These are phyloP conservation scores for Drosophila yakuba DNA, from an alignment of 1,140 invertebrate genomes.

Conservation along the genomic window DNA sequence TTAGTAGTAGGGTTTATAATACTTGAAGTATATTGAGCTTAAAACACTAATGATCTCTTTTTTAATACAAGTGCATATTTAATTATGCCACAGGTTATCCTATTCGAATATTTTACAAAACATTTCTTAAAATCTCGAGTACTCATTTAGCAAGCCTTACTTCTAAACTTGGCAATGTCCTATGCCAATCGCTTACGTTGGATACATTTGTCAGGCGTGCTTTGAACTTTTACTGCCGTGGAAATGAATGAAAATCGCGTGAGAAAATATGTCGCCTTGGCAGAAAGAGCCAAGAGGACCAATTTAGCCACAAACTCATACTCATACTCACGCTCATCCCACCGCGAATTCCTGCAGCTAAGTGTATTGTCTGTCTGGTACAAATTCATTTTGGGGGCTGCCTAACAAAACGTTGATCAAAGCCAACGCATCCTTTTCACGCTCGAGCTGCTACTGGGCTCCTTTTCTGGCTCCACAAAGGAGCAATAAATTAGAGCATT, in stretches of 20 bases:
- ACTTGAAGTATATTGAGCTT: no score
- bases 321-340: background rate
- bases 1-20: no score
- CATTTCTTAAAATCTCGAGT: background rate
- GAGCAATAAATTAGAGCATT: slow-evolving; percentile 79
- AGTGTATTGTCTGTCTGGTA: slow-evolving; percentile 52
- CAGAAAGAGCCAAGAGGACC: background rate
- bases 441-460: slow-evolving; percentile 49
- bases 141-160: slow-evolving; percentile 13
- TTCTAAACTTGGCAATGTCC: slow-evolving; percentile 2
- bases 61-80: no score
- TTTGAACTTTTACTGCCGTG: slow-evolving; percentile 35
- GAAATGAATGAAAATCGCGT: slow-evolving; percentile 39
- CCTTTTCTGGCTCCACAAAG: slow-evolving; percentile 51
- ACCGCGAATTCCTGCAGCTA: slow-evolving; percentile 28
- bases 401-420: slow-evolving; percentile 78
- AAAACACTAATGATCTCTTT: no score
- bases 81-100: no score
- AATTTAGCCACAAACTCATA: background rate
- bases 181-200: slow-evolving; percentile 9
- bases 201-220: slow-evolving; percentile 22
- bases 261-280: slow-evolving; percentile 39
- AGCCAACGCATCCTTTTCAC: slow-evolving; percentile 78
- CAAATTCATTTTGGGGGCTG: slow-evolving; percentile 75
- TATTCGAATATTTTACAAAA: background rate